phyloP scores from a whole-genome alignment of 2,113 vertebrate genomes.

The Pimephales promelas region DNA sequence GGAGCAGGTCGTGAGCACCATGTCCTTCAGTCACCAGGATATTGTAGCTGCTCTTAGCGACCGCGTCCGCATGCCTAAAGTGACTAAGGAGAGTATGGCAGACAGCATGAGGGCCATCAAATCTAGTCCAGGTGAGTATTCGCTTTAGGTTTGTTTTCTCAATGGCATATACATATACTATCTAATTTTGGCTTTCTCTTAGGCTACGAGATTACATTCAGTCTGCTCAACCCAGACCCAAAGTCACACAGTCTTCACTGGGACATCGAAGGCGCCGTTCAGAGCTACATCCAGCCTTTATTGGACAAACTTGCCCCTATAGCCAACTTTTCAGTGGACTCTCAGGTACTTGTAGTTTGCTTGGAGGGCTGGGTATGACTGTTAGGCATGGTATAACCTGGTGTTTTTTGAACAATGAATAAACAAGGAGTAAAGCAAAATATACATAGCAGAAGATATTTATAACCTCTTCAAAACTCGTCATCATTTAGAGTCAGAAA shows the following conservation, averaged over 20 bases:
- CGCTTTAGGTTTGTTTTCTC: background rate
- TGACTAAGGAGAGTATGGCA: constrained; percentile 74
- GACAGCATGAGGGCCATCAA: constrained; percentile 89
- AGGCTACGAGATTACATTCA: constrained; percentile 98
- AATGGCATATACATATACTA: background rate
- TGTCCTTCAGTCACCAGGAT: constrained; percentile 87
- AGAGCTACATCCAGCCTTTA: constrained; percentile 84
- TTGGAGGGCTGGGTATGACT: background rate
- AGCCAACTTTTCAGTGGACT: constrained; percentile 95
- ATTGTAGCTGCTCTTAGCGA: constrained; percentile 82
- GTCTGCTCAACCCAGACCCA: constrained; percentile 92
- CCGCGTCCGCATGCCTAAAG: constrained; percentile 77
- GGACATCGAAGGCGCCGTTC: constrained; percentile 88
- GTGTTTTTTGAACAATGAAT: background rate
- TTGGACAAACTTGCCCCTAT: constrained; percentile 82
- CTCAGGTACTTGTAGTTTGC: constrained; percentile 80
- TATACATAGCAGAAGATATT: background rate
- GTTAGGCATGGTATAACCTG: too few species aligned
- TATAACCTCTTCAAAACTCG: background rate
- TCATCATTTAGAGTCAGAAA: background rate
- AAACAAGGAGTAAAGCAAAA: background rate
- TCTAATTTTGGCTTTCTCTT: background rate
- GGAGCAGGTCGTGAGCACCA: constrained; percentile 78
- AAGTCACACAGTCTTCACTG: constrained; percentile 87
- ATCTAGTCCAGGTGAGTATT: constrained; percentile 87